A percentile compares a stretch with the other conserved stretches of the same genome.
Evolutionary conservation across 2,113 vertebrate genomes (phyloP).

Genomic region (Malurus alboscapulatus): DNA sequence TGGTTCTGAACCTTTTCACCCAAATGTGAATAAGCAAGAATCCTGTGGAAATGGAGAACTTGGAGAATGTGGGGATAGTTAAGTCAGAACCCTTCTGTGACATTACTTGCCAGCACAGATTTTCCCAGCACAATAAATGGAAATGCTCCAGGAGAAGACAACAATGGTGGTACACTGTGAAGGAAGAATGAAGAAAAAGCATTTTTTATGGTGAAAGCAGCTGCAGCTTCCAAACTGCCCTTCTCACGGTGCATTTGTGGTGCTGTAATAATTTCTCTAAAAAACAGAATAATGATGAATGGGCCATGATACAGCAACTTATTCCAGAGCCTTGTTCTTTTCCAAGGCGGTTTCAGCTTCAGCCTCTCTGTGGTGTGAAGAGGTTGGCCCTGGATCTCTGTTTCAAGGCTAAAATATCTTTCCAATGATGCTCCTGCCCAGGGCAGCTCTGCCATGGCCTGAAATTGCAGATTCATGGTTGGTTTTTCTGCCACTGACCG

Average conservation of each 20-base stretch:
- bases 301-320: not conserved
- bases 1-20: not conserved
- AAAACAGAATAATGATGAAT: not conserved
- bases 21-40: not conserved
- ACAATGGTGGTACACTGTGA: not conserved
- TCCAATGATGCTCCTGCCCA: not conserved
- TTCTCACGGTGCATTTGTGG: not conserved
- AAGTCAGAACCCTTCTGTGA: not conserved
- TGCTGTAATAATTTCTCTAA: not conserved
- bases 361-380: not conserved
- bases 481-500: not conserved
- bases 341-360: not conserved
- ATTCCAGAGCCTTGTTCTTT: not conserved
- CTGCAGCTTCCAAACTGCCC: not conserved
- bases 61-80: not conserved
- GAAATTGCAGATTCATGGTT: not conserved
- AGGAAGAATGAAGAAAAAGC: not conserved
- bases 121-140: conserved; percentile 41
- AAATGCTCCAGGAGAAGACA: conserved; percentile 28
- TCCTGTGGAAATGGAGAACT: not conserved
- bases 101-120: not conserved
- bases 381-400: not conserved
- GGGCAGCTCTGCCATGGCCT: not conserved
- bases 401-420: not conserved
- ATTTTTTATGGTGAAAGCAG: not conserved